These are phyloP conservation scores for Oegoconia quadripuncta DNA, from an alignment of 2,888 invertebrate species.

Conservation along the genomic window DNA sequence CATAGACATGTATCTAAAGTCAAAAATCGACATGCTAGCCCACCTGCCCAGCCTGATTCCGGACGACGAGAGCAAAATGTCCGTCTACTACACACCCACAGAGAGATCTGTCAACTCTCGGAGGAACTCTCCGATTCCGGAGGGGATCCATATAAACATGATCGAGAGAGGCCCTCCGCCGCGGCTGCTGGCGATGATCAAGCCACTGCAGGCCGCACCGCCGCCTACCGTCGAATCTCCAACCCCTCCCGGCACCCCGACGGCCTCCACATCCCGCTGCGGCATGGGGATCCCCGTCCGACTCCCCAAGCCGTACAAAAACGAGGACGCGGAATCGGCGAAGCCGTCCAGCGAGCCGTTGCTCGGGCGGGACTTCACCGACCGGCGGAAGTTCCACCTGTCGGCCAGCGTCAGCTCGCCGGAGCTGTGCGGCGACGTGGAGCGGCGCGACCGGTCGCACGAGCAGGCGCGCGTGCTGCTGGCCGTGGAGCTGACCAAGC, in stretches of 20 bases:
- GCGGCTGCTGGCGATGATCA: slow-evolving; percentile 56
- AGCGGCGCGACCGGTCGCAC: slow-evolving; percentile 23
- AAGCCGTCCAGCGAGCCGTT: slow-evolving; percentile 69
- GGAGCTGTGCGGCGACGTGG: slow-evolving; percentile 45
- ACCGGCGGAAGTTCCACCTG: slow-evolving; percentile 31
- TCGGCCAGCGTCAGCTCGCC: slow-evolving; percentile 68
- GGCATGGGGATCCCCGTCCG: slow-evolving; percentile 24
- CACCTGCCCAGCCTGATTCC: slow-evolving; percentile 69
- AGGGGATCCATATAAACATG: slow-evolving; percentile 83
- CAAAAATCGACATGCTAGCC: slow-evolving; percentile 81
- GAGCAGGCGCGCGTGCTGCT: slow-evolving; percentile 56
- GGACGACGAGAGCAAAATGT: slow-evolving; percentile 84
- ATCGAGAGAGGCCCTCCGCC: slow-evolving; percentile 70
- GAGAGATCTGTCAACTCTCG: slow-evolving; percentile 80
- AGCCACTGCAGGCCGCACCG: slow-evolving; percentile 43
- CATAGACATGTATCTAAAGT: slow-evolving; percentile 84
- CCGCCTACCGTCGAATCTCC: slow-evolving; percentile 31
- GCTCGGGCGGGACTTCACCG: slow-evolving; percentile 45
- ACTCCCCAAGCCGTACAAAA: slow-evolving; percentile 19
- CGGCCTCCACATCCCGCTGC: slow-evolving; percentile 37
- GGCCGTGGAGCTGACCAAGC: slow-evolving; percentile 57
- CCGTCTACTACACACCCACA: slow-evolving; percentile 91
- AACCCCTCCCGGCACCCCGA: slow-evolving; percentile 32
- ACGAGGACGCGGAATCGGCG: slow-evolving; percentile 28
- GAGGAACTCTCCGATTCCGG: slow-evolving; percentile 65